These are phyloP conservation scores for Dasyornis broadbenti DNA, from an alignment of 2,113 vertebrate species.

Conservation along the genomic window DNA sequence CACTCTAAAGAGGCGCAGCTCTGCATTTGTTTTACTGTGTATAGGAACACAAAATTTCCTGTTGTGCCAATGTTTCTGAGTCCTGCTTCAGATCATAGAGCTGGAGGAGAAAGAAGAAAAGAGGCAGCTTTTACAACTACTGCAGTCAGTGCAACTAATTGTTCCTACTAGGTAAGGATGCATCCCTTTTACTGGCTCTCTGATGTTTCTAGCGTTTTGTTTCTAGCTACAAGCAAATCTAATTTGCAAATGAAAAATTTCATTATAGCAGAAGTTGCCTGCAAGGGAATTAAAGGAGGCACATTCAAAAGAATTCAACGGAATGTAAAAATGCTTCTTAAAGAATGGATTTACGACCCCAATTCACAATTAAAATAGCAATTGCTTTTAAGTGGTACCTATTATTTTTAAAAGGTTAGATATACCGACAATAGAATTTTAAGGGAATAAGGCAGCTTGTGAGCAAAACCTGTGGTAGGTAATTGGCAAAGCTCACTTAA, in stretches of 20 bases:
- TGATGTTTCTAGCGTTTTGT: slow-evolving; percentile 59
- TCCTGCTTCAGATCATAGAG: not conserved
- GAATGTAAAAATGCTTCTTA: slow-evolving; percentile 40
- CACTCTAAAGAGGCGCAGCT: not conserved
- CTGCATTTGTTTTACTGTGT: not conserved
- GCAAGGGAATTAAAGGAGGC: slow-evolving; percentile 56
- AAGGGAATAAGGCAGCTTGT: slow-evolving; percentile 32
- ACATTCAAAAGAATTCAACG: slow-evolving; percentile 30
- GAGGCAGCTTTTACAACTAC: slow-evolving; percentile 21
- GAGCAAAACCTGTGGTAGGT: slow-evolving; percentile 52
- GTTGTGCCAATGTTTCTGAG: not conserved
- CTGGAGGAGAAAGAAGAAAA: slow-evolving; percentile 13
- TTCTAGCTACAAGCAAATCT: slow-evolving; percentile 68
- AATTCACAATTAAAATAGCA: slow-evolving; percentile 69
- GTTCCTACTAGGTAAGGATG: slow-evolving; percentile 57
- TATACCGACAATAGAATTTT: slow-evolving; percentile 36
- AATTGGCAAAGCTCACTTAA: slow-evolving; percentile 66
- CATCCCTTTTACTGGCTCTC: slow-evolving; percentile 53
- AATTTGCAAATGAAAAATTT: slow-evolving; percentile 75
- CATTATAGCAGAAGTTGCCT: slow-evolving; percentile 60
- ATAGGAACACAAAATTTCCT: not conserved
- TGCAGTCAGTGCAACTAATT: slow-evolving; percentile 58
- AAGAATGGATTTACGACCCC: slow-evolving; percentile 60
- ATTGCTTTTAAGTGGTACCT: slow-evolving; percentile 62
- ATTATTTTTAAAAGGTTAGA: slow-evolving; percentile 65